A percentile compares a stretch with the other conserved stretches of the same genome.
Evolutionary conservation across 2,888 invertebrate genomes (phyloP).

Genomic region (Strigamia transsilvanica): DNA sequence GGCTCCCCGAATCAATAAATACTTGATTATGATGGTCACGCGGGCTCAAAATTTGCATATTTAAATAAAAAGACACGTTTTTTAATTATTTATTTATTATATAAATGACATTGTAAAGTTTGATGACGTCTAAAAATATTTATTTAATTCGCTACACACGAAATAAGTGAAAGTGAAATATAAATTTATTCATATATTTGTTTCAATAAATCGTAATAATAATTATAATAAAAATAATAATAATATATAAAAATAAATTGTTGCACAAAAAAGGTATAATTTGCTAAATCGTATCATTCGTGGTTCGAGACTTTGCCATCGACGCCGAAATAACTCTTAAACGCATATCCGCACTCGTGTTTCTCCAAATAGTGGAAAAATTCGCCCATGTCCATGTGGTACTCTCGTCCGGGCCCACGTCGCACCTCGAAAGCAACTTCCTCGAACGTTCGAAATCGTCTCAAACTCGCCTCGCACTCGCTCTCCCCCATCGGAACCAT

Average conservation of each 20-base stretch:
- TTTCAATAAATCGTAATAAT: too few relatives aligned
- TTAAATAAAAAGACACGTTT: too few relatives aligned
- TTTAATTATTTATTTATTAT: too few relatives aligned
- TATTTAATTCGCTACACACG: too few relatives aligned
- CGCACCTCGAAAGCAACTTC: conserved; percentile 71
- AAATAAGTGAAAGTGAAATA: too few relatives aligned
- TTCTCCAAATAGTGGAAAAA: conserved; percentile 78
- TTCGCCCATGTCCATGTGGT: conserved; percentile 80
- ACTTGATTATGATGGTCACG: too few relatives aligned
- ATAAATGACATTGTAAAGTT: too few relatives aligned
- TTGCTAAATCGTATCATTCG: background rate
- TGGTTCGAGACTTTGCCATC: conserved; percentile 58
- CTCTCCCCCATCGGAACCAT: conserved; percentile 63
- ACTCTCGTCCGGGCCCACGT: conserved; percentile 67
- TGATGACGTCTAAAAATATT: too few relatives aligned
- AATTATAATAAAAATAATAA: too few relatives aligned
- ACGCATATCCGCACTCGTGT: conserved; percentile 75
- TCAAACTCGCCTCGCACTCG: conserved; percentile 61
- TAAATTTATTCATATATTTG: too few relatives aligned
- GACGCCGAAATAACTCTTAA: conserved; percentile 82
- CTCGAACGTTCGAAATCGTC: conserved; percentile 74
- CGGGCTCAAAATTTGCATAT: too few relatives aligned
- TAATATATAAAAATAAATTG: background rate
- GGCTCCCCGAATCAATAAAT: too few relatives aligned
- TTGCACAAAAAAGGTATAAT: background rate